Percentiles rank a stretch among this genome's conserved stretches.
phyloP scores from a whole-genome alignment of 2,797 vertebrate species.

The Channallabes apus region DNA sequence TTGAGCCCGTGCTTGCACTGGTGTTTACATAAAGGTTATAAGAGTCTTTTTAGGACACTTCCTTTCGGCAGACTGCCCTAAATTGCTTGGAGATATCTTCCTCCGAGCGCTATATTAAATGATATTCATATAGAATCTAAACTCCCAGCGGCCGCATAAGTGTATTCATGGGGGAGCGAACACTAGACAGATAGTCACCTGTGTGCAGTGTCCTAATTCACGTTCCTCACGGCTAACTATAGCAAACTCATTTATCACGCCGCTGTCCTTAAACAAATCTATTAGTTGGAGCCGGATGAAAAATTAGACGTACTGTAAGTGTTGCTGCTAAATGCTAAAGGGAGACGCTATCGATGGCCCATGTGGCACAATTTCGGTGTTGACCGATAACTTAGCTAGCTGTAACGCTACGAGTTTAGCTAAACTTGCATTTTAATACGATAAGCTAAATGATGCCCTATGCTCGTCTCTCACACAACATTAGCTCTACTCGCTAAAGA shows the following conservation, averaged over 20 bases:
- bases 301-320: not conserved
- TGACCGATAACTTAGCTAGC: not conserved
- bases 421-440: not conserved
- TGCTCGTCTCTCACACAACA: not conserved
- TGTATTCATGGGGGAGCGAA: constrained; percentile 16
- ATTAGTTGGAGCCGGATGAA: not conserved
- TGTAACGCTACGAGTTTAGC: not conserved
- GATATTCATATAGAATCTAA: constrained; percentile 16
- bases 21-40: not conserved
- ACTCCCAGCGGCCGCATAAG: not conserved
- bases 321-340: constrained; percentile 7
- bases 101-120: not conserved
- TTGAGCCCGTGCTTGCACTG: not conserved
- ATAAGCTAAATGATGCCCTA: not conserved
- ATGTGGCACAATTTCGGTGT: no score
- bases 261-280: not conserved
- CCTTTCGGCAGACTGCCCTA: constrained; percentile 3
- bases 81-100: constrained; percentile 4
- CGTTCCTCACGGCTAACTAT: constrained; percentile 13
- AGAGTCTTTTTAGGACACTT: constrained; percentile 14
- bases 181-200: constrained; percentile 23
- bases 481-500: not conserved
- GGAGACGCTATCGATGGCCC: not conserved
- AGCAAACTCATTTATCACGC: constrained; percentile 13
- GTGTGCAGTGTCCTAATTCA: constrained; percentile 31